These are phyloP conservation scores for Orussus abietinus DNA, from an alignment of 1,140 invertebrate genomes.

Conservation along the genomic window DNA sequence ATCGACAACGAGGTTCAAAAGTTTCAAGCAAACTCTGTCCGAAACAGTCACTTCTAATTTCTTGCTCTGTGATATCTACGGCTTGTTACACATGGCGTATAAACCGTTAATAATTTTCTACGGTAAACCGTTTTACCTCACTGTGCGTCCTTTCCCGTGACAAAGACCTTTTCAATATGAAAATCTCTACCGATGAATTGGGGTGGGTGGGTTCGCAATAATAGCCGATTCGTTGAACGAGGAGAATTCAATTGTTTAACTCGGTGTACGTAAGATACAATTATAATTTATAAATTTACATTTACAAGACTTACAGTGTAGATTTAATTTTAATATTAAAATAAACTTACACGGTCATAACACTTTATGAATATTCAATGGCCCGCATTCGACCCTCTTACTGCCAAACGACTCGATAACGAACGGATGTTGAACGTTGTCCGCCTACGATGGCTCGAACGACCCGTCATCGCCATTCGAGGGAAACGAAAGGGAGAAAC, in stretches of 20 bases:
- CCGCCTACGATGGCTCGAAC: too few relatives aligned
- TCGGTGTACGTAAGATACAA: constrained; percentile 41
- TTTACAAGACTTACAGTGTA: constrained; percentile 46
- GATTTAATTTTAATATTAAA: constrained; percentile 48
- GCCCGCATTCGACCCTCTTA: constrained; percentile 20
- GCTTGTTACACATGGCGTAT: background rate
- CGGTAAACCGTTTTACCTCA: background rate
- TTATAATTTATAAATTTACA: constrained; percentile 52
- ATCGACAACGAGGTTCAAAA: constrained; percentile 14
- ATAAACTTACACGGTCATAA: constrained; percentile 45
- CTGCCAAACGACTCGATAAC: constrained; percentile 26
- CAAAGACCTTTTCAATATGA: too few relatives aligned
- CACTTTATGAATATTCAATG: constrained; percentile 36
- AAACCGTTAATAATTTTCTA: constrained; percentile 1
- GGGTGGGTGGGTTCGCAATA: too few relatives aligned
- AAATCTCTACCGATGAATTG: too few relatives aligned
- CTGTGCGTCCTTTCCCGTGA: too few relatives aligned
- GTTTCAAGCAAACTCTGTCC: constrained; percentile 12
- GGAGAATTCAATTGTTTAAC: constrained; percentile 11
- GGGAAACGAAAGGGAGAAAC: background rate
- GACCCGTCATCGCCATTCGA: too few relatives aligned
- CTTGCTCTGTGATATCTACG: background rate
- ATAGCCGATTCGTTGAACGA: too few relatives aligned
- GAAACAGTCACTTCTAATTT: constrained; percentile 7
- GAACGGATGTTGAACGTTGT: too few relatives aligned